phyloP scores from a whole-genome alignment of 2,797 vertebrate species.

The Acomys russatus region DNA sequence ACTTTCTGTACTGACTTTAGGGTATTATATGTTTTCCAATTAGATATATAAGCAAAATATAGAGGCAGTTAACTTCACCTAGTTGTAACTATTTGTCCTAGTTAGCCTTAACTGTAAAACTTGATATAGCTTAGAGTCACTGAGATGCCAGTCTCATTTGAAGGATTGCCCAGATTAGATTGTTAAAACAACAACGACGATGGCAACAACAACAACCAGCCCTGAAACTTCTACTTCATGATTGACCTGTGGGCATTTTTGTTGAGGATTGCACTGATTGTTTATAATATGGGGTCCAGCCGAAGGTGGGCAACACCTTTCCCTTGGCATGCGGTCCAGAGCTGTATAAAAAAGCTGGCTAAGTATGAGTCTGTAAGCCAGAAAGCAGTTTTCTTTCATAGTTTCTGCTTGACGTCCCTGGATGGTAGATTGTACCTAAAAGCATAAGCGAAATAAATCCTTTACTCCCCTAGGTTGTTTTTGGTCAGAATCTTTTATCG shows the following conservation, averaged over 20 bases:
- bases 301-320: not conserved
- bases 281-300: not conserved
- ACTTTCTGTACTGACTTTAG: not conserved
- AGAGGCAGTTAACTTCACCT: not conserved
- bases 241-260: not conserved
- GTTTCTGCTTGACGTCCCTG: not conserved
- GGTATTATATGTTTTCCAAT: conserved; percentile 20
- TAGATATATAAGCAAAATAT: conserved; percentile 24
- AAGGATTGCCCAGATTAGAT: not conserved
- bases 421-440: not conserved
- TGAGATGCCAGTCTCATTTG: not conserved
- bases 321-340: not conserved
- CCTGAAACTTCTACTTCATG: too few relatives aligned
- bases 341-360: not conserved
- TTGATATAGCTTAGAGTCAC: not conserved
- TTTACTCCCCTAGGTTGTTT: not conserved
- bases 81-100: not conserved
- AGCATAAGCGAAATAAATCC: not conserved
- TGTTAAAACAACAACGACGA: too few relatives aligned
- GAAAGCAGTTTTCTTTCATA: not conserved
- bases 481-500: not conserved
- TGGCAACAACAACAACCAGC: too few relatives aligned
- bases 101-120: not conserved
- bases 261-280: not conserved
- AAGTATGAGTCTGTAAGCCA: too few relatives aligned